Evolutionary conservation across 2,888 invertebrate genomes (phyloP).

Genomic region (Lepidochitona cinerea): DNA sequence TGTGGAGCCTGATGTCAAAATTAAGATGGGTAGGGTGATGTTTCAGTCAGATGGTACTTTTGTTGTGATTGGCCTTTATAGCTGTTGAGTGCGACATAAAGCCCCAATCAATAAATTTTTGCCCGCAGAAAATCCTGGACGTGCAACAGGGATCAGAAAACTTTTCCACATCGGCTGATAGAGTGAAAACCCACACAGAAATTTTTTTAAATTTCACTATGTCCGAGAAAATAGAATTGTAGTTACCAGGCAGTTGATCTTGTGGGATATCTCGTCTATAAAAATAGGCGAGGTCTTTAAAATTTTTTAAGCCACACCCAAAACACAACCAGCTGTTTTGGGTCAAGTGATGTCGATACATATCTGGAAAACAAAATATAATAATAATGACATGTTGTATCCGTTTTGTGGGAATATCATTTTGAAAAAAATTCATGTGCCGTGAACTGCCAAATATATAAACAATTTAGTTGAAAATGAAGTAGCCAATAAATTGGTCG

Average conservation of each 20-base stretch:
- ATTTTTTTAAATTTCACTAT: no score
- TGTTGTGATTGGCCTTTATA: no score
- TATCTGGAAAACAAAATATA: slow-evolving; percentile 21
- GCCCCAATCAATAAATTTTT: not conserved
- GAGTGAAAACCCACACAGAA: no score
- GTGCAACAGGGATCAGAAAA: no score
- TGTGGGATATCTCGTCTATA: slow-evolving; percentile 59
- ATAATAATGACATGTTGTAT: no score
- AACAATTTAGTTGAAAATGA: not conserved
- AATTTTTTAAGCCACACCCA: slow-evolving; percentile 56
- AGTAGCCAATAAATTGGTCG: no score
- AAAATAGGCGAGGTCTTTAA: slow-evolving; percentile 61
- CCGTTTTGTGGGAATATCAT: not conserved
- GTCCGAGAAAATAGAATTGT: not conserved
- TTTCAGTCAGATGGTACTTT: no score
- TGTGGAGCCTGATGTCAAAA: no score
- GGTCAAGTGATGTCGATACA: slow-evolving; percentile 11
- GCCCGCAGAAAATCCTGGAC: no score
- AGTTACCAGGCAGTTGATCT: slow-evolving; percentile 58
- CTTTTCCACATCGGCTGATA: no score
- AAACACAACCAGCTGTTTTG: slow-evolving; percentile 55
- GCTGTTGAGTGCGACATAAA: no score
- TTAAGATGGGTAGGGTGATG: no score
- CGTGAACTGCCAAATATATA: not conserved
- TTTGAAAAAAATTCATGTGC: not conserved